Base-by-base conservation (phyloP, 2,888 invertebrate genomes). In the Saturnia pavonia region DNA sequence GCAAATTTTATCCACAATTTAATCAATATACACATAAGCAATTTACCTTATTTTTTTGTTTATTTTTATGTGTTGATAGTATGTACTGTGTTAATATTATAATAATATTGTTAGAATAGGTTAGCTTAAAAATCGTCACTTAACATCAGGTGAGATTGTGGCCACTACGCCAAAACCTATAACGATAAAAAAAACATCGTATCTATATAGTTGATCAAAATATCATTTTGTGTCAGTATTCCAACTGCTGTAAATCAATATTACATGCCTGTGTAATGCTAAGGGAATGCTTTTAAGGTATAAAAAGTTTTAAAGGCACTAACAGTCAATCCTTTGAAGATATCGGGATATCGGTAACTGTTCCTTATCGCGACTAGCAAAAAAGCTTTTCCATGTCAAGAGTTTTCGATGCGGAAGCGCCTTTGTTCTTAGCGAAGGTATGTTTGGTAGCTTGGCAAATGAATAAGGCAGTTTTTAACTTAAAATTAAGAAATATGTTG, bases 341-440 rank as follows among this genome's bases (percentile, higher is more conserved):
- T 83, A 84, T 82, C 82, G 82, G 77, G 78, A 78, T 82, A 80
- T 77, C 80, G 75, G 81, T 80, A 81, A 83, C 82, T 78, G 85
- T 88, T 86, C 80, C 90, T 91, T 91, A 91, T 90, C 89, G 89
- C 82, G 80, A 86, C 84, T 76, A 80, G 88, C 88, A 92, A 92
- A 92, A 91, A 92, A 91, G 91, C 89, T 85, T 92, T 93, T 91
- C 85, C 90, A 82, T 92, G 92, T 93, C 88, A 90, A 94, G 88
- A 82, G 89, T 85, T 85, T 87, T 88, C 88, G 91, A 89, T 85
- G 84, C 79, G 84, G 88, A 87, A 85, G 87, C 85, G 80, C 84
- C 86, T 91, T 92, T 92, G 91, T 92, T 90, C 89, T 82, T 80
- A 77, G 73, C 66, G 70, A 66, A 51, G 54, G 51, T 66, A 48